phyloP scores from a whole-genome alignment of 2,113 vertebrate genomes.

The Burhinus bistriatus region DNA sequence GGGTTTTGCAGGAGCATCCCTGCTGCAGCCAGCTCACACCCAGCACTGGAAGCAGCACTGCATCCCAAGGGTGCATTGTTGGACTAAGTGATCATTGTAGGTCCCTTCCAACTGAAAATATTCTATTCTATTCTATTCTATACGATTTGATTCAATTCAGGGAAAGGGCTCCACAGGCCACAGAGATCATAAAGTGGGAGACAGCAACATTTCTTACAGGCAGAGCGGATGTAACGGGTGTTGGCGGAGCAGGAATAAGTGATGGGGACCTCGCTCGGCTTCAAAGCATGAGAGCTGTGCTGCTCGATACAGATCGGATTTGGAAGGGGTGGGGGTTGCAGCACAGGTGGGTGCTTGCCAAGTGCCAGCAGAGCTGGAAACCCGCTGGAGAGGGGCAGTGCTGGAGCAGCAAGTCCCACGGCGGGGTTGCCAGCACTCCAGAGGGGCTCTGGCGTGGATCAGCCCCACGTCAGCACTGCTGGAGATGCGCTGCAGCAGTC shows the following conservation, averaged over 20 bases:
- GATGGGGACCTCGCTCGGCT: neutral
- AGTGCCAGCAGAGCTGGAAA: neutral
- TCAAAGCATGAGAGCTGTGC: too few relatives aligned
- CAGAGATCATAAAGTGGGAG: neutral
- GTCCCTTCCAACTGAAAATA: neutral
- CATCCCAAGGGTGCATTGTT: accelerated
- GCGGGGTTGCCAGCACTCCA: accelerated
- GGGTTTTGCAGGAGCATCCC: neutral
- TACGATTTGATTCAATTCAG: neutral
- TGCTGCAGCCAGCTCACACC: neutral
- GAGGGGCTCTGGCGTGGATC: neutral
- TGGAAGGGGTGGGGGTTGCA: neutral
- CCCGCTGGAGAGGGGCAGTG: neutral
- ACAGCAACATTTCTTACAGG: neutral
- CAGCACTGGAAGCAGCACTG: neutral
- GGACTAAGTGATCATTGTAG: accelerated
- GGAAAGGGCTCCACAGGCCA: neutral
- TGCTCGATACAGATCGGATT: neutral
- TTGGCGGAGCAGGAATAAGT: neutral
- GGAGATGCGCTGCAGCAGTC: neutral
- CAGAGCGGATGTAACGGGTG: neutral
- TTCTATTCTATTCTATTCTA: accelerated
- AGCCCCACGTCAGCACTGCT: accelerated
- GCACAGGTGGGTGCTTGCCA: neutral
- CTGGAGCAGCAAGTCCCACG: accelerated